Evolutionary conservation across 92 coral and sea anemone genomes (phyloP), one percentile per base, ranked within the genome.

Genomic region (Anthopleura xanthogrammica): DNA sequence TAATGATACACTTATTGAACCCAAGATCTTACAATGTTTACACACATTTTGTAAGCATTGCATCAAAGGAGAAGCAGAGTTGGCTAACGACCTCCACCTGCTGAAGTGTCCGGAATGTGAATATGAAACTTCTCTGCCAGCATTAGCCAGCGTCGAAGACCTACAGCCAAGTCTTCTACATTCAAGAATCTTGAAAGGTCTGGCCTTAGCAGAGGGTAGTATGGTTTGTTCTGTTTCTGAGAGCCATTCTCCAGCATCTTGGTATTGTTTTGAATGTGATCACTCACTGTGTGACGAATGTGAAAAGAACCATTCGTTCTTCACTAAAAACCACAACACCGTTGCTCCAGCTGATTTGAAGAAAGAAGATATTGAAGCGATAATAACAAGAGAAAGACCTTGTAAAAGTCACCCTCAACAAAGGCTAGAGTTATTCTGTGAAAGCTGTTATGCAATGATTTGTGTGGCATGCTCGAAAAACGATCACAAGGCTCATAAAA

Each of bases 261-360:
- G 54, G 48, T 52, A 75, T 3, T 75, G 79, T 40, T 20, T 75
- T 52, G 42, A 75, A n/a, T 75, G 79, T 75, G 52, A 75, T 75
- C 79, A 75, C 7, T 75, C 79, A 14, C 14, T 75, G 64, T 58
- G 64, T 58, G 19, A 41, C 12, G 46, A 75, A 75, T 20, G 79
- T 41, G 52, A 40, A 20, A 75, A 41, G 22, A 75, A n/a, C 2
- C 46, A 75, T 10, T 52, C 22, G 22, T 41, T 52, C 9, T 20
- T 42, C 23, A 75, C 12, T 48, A 75, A 23, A 52, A 48, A 41
- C n/a, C 79, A 75, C 48, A 75, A 75, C 19, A 19, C 19, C 19
- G 64, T 58, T 58, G 64, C 19, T 58, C 64, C 13, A 17, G 19
- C 64, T 58, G 4, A 58, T 58, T 58, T 58, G 64, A 58, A 58